Base-by-base conservation (phyloP, 64 coral and sea anemone genomes). In the Montipora cactus region DNA sequence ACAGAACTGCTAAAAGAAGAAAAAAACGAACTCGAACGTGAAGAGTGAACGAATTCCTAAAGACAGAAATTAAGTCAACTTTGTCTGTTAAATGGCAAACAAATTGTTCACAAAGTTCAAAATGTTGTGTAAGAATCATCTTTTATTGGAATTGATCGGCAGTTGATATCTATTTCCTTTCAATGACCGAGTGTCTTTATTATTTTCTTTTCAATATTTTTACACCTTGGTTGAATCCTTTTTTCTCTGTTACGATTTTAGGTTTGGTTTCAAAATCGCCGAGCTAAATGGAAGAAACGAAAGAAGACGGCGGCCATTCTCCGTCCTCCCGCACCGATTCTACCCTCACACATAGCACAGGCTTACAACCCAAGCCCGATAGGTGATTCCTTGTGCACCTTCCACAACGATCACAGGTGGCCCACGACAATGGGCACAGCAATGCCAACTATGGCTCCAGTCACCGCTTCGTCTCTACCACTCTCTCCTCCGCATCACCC, bases 241-340 rank as follows among this genome's bases (percentile, higher is more conserved):
- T 64, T 64, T 15, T 16, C 13, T 64, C 61, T 64, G 61, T 64
- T 64, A 12, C 14, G 15, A 19, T 78, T 59, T 16, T 64, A 99
- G 97, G 97, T 99, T 16, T 99, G 97, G 97, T 99, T 99, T 90
- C 97, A 99, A 85, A 99, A 99, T 88, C 95, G 97, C 49, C 90
- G 97, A 23, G 97, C 97, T 13, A 99, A 99, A 89, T 99, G 97
- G 97, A 99, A 99, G 81, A 99, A 99, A 69, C 97, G 97, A 8
- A 99, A 99, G 92, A 99, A 99, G 97, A 99, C 94, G 0, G 95
- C 97, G 8, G 90, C 97, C 2, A 96, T 99, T 78, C 95, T 99
- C 14, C 97, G 97, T 2, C 97, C 97, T 64, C 97, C 97, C 3
- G 95, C 97, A 2, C 97, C 97, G 11, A 99, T 99, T 50, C 84